Base-by-base conservation (phyloP, 2,113 vertebrate species). In the Ia io region DNA sequence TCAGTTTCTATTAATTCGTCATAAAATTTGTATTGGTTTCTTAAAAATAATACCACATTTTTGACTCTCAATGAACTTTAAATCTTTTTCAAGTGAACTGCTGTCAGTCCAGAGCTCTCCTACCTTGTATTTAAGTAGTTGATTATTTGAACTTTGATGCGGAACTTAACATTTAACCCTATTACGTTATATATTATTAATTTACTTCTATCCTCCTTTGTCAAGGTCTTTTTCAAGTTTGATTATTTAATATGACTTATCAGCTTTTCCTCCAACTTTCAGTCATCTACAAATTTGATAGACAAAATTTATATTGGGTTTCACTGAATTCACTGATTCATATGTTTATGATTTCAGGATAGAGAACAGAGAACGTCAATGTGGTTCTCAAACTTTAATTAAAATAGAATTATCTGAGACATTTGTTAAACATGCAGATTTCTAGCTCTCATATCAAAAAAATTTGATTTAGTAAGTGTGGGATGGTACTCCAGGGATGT, bases 81-180 rank as follows among this genome's bases (percentile, higher is more conserved):
- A 79, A 90, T 95, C 78, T 92, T 97, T 92, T 96, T 76, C 78
- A 78, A 91, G 86, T 96, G 96, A 97, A 85, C 95, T 94, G 35
- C 93, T 97, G 97, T 97, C 97, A 97, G 67, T 93, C 65, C 73
- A 84, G 74, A 83, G 91, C 82, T 93, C 92, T 83, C 71, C 92
- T 94, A 97, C 94, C 96, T 96, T 88, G 8, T 97, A 97, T 95
- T 97, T 97, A 97, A 97, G 95, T 95, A 95, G 96, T 97, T 97
- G 97, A 95, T 94, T 95, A 85, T 97, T 97, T 97, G 97, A 97
- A 92, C 97, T 96, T 79, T 93, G 77, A 95, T 53, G 94, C 17
- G 94, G 88, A 97, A 96, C 49, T 97, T 97, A 96, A 96, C 96
- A 97, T 96, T 97, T 97, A 95, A 97, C 97, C 96, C 93, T 97